Evolutionary conservation across 2,888 invertebrate species (phyloP).

Genomic region (Parapristionchus giblindavisi): DNA sequence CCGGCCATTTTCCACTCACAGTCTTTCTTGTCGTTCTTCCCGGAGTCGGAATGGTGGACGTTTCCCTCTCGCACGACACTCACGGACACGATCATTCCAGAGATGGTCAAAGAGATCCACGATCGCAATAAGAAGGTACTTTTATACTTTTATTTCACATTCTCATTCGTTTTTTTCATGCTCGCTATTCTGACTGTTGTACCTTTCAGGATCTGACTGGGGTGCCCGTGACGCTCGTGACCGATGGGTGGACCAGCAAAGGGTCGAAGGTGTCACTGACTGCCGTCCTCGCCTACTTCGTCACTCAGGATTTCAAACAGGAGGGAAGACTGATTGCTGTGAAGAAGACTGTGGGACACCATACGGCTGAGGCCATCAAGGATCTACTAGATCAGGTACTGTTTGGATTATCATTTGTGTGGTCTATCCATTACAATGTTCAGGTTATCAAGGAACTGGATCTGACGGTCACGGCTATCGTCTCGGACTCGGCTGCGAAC

Average conservation of each 20-base stretch:
- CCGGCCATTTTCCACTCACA: neutral
- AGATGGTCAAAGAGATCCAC: neutral
- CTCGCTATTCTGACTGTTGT: neutral
- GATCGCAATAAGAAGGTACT: neutral
- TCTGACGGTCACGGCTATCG: neutral
- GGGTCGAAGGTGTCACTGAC: neutral
- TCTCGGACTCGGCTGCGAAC: conserved; percentile 10
- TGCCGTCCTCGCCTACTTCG: neutral
- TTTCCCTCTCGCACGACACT: neutral
- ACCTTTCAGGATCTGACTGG: neutral
- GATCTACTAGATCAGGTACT: neutral
- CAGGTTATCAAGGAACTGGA: neutral
- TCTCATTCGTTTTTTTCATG: neutral
- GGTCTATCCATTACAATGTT: no score
- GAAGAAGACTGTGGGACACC: neutral
- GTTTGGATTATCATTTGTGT: no score
- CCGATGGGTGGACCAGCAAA: neutral
- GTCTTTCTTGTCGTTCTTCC: neutral
- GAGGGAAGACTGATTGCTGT: conserved; percentile 2
- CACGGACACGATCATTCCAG: neutral
- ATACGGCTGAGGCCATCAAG: neutral
- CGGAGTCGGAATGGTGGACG: neutral
- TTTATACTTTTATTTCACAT: neutral
- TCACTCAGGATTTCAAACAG: neutral
- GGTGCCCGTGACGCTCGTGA: neutral